Percentiles rank a stretch among this genome's conserved stretches.
phyloP scores from a whole-genome alignment of 2,797 vertebrate species.

The Cygnus olor region DNA sequence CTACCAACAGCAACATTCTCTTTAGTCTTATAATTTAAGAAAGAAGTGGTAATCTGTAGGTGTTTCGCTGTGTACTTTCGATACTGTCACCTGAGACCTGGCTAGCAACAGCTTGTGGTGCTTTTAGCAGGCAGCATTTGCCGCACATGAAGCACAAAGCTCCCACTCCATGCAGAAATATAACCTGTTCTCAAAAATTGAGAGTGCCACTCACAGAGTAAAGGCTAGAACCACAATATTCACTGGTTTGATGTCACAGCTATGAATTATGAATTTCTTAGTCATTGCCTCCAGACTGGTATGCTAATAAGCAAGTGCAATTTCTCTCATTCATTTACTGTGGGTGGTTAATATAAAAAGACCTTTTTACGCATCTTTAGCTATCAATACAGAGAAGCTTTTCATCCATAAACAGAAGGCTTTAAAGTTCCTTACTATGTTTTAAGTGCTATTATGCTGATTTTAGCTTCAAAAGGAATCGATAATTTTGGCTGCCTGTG shows the following conservation, averaged over 20 bases:
- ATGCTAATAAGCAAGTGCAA: constrained; percentile 37
- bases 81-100: not conserved
- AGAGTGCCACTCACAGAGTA: not conserved
- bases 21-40: not conserved
- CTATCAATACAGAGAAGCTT: constrained; percentile 24
- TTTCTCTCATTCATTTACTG: constrained; percentile 50
- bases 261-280: constrained; percentile 62
- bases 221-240: constrained; percentile 7
- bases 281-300: constrained; percentile 4
- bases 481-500: not conserved
- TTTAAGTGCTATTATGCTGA: not conserved
- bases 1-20: not conserved
- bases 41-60: not conserved
- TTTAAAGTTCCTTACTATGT: constrained; percentile 1
- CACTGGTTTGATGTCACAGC: constrained; percentile 24
- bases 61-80: not conserved
- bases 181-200: not conserved
- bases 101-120: not conserved
- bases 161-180: not conserved
- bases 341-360: constrained; percentile 45
- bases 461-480: not conserved
- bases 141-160: accelerated
- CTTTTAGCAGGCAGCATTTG: not conserved
- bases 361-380: not conserved
- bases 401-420: constrained; percentile 14